Conservation (phyloP, 2,113 vertebrate species). For the Herpailurus yagouaroundi region DNA sequence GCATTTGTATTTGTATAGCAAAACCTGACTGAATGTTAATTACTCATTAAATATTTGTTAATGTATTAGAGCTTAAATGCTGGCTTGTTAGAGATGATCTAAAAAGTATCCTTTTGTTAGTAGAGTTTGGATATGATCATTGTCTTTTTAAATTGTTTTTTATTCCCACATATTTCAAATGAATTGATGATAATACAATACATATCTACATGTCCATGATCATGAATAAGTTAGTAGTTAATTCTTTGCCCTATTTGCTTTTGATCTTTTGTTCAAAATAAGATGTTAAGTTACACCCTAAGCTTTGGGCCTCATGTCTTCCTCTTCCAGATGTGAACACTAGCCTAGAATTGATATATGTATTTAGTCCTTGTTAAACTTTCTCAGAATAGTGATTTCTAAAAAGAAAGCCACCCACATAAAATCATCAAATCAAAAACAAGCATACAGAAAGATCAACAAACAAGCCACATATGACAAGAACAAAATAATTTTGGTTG, state of each 20-base stretch:
- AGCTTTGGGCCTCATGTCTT: background rate
- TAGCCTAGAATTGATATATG: background rate
- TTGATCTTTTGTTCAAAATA: slow-evolving; percentile 12
- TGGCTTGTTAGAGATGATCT: background rate
- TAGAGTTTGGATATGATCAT: background rate
- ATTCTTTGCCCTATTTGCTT: background rate
- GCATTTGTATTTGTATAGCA: background rate
- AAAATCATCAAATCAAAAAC: background rate
- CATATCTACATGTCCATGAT: background rate
- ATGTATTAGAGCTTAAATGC: background rate
- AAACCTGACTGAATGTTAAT: background rate
- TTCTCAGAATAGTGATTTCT: background rate
- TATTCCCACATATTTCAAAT: background rate
- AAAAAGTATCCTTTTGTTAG: background rate
- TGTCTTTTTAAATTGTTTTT: background rate
- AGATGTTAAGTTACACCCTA: background rate
- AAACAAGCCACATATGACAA: background rate
- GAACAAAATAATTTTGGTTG: background rate
- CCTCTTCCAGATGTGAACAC: background rate
- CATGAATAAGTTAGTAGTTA: background rate
- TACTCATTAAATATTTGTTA: background rate
- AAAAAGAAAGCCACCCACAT: background rate
- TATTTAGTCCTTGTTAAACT: background rate
- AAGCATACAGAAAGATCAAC: background rate
- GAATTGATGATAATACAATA: background rate